Evolutionary conservation across 2,797 vertebrate species (phyloP).

Genomic region (Telmatherina bonti): DNA sequence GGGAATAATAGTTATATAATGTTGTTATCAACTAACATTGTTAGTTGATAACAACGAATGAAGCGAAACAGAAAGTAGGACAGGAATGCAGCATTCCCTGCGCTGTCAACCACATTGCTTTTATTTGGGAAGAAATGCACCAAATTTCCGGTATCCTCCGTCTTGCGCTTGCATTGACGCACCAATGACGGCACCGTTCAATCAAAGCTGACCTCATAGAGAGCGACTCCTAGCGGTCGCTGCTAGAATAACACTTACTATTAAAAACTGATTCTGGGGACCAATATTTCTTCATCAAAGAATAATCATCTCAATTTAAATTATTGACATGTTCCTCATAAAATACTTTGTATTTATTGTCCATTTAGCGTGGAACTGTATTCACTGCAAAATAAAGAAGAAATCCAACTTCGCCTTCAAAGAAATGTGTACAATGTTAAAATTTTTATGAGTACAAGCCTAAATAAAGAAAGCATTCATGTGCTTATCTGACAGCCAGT

Average conservation of each 20-base stretch:
- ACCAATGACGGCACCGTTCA: slow-evolving; percentile 57
- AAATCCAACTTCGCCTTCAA: slow-evolving; percentile 27
- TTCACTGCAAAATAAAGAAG: slow-evolving; percentile 18
- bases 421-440: slow-evolving; percentile 57
- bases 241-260: slow-evolving; percentile 23
- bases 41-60: background rate
- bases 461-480: slow-evolving; percentile 69
- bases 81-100: background rate
- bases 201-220: slow-evolving; percentile 45
- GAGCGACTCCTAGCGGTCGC: slow-evolving; percentile 68
- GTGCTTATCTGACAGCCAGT: slow-evolving; percentile 33
- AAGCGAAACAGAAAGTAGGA: background rate
- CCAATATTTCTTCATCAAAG: slow-evolving; percentile 51
- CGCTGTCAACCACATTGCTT: background rate
- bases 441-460: slow-evolving; percentile 64
- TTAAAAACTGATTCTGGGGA: slow-evolving; percentile 19
- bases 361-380: slow-evolving; percentile 28
- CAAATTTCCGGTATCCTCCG: slow-evolving; percentile 4
- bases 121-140: slow-evolving; percentile 43
- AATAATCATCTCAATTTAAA: slow-evolving; percentile 48
- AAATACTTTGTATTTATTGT: slow-evolving; percentile 52
- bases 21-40: too few species aligned
- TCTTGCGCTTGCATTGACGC: slow-evolving; percentile 24
- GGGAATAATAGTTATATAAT: too few species aligned
- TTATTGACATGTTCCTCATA: slow-evolving; percentile 59